These are phyloP conservation scores for Apodemus sylvaticus DNA, from an alignment of 2,113 vertebrate genomes.

Conservation along the genomic window DNA sequence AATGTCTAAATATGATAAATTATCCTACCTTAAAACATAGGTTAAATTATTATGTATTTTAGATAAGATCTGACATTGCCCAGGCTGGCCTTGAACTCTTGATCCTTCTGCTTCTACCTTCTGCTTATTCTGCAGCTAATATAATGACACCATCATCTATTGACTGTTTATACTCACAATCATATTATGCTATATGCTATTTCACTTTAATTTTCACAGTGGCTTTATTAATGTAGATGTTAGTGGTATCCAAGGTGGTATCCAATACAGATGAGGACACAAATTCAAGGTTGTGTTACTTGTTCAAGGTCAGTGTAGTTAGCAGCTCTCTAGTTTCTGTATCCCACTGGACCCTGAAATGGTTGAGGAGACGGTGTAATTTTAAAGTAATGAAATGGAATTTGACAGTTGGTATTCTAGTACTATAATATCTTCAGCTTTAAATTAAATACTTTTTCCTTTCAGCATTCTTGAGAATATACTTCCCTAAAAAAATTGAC, in stretches of 20 bases:
- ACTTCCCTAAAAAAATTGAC: slow-evolving; percentile 29
- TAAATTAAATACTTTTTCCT: slow-evolving; percentile 46
- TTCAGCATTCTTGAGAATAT: slow-evolving; percentile 50
- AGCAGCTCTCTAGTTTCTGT: background rate
- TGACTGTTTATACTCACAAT: background rate
- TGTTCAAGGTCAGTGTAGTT: slow-evolving; percentile 1
- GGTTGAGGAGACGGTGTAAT: slow-evolving; percentile 29
- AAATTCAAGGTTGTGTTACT: slow-evolving; percentile 31
- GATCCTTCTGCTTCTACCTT: background rate
- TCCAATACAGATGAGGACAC: slow-evolving; percentile 48
- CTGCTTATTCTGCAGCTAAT: slow-evolving; percentile 24
- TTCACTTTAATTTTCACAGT: slow-evolving; percentile 23
- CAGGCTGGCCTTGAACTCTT: background rate
- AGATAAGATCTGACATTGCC: background rate
- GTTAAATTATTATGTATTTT: background rate
- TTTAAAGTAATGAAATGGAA: slow-evolving; percentile 47
- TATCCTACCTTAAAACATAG: background rate
- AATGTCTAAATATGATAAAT: background rate
- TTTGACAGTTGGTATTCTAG: slow-evolving; percentile 20
- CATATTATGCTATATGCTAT: background rate
- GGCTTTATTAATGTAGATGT: background rate
- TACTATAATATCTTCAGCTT: slow-evolving; percentile 48
- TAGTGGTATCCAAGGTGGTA: slow-evolving; percentile 26
- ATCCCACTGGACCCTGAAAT: background rate
- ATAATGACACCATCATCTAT: background rate